These are phyloP conservation scores for Onychorhynchus coronatus DNA, from an alignment of 2,113 vertebrate species.

Conservation along the genomic window DNA sequence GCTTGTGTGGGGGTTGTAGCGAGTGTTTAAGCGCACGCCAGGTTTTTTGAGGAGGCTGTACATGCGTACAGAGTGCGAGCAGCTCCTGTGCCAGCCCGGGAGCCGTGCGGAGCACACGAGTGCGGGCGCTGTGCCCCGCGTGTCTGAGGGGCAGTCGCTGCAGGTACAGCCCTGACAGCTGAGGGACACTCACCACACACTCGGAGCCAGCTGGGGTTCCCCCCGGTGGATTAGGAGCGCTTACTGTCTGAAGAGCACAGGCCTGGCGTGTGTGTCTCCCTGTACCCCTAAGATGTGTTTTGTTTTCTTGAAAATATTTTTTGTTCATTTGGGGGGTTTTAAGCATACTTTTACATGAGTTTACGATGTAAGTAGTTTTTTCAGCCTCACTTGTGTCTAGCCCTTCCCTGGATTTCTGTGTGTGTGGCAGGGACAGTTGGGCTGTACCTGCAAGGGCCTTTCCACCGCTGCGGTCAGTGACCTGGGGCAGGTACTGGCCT, in stretches of 20 bases:
- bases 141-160: not conserved
- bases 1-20: not conserved
- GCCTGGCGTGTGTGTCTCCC: not conserved
- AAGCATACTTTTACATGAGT: not conserved
- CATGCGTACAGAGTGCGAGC: not conserved
- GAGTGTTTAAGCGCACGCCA: no score
- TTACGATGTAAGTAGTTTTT: no score
- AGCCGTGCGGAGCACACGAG: no score
- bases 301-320: not conserved
- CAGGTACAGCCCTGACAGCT: not conserved
- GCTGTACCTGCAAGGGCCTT: not conserved
- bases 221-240: not conserved
- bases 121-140: no score
- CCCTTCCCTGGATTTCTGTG: not conserved
- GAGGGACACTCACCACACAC: not conserved
- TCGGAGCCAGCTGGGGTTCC: not conserved
- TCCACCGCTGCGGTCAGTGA: not conserved
- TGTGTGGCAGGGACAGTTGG: no score
- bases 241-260: not conserved
- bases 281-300: not conserved
- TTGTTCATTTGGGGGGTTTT: not conserved
- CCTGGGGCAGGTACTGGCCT: no score
- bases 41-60: not conserved
- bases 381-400: not conserved
- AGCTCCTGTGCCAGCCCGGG: not conserved